A percentile compares a stretch with the other conserved stretches of the same genome.
Conservation (phyloP, 2,113 vertebrate genomes). For the Apteryx owenii region DNA sequence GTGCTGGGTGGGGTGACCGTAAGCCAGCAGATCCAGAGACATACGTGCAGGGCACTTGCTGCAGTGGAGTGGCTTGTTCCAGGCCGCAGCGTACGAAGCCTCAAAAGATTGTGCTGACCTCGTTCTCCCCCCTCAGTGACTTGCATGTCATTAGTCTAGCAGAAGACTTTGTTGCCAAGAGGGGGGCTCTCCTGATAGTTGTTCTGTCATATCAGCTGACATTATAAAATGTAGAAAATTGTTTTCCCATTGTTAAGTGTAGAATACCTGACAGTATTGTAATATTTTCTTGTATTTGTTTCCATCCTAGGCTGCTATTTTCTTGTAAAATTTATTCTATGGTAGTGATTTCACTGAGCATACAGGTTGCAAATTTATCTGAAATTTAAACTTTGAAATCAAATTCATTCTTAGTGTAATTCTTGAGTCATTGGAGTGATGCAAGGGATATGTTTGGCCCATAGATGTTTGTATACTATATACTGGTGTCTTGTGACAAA, state of each 20-base stretch:
- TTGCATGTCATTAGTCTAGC: neutral
- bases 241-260: neutral
- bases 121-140: neutral
- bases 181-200: neutral
- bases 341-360: neutral
- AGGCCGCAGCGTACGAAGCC: neutral
- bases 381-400: neutral
- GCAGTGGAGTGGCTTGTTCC: neutral
- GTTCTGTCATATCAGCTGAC: neutral
- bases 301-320: neutral
- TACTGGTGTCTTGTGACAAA: neutral
- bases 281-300: neutral
- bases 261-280: rapidly evolving
- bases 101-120: neutral
- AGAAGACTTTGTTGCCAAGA: neutral
- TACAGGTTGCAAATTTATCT: neutral
- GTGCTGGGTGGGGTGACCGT: neutral
- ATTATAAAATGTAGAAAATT: neutral
- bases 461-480: neutral
- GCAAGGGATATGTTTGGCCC: neutral
- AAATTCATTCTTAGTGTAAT: neutral
- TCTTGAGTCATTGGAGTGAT: neutral
- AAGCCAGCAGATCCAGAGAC: neutral
- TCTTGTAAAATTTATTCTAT: neutral
- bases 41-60: neutral